These are phyloP conservation scores for Brachionus rotundiformis DNA, from an alignment of 1,140 invertebrate genomes.

Conservation along the genomic window DNA sequence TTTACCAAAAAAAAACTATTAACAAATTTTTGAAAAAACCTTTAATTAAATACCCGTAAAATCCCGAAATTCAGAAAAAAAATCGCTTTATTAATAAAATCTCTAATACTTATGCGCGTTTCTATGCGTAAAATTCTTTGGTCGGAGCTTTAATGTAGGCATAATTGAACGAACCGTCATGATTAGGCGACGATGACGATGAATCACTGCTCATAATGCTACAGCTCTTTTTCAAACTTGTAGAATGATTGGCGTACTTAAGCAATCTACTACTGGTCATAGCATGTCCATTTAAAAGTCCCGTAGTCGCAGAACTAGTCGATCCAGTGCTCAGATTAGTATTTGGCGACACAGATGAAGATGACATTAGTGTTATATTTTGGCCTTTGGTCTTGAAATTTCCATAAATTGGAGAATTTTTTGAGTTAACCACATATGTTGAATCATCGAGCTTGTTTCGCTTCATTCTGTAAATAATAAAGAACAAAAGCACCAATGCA, in stretches of 20 bases:
- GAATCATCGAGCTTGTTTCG: constrained; percentile 13
- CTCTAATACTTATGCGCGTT: not conserved
- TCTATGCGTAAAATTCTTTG: constrained; percentile 49
- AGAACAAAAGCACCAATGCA: not conserved
- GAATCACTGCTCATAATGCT: constrained; percentile 40
- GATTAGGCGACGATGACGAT: constrained; percentile 38
- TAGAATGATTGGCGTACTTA: constrained; percentile 10
- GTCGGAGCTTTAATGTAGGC: constrained; percentile 50
- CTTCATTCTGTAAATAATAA: constrained; percentile 44
- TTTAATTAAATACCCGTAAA: not conserved
- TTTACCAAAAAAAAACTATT: constrained; percentile 18
- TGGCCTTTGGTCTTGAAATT: constrained; percentile 14
- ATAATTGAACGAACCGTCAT: constrained; percentile 47
- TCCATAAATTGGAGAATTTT: constrained; percentile 35
- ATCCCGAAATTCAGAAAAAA: constrained; percentile 31
- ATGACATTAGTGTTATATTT: constrained; percentile 33
- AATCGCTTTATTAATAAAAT: constrained; percentile 30
- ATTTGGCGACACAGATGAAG: constrained; percentile 41
- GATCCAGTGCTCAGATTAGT: constrained; percentile 25
- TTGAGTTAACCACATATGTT: not conserved
- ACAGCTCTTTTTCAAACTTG: constrained; percentile 32
- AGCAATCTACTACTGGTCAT: constrained; percentile 32
- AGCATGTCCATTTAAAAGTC: constrained; percentile 7
- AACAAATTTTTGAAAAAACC: not conserved
- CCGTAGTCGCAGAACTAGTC: constrained; percentile 33